A percentile compares a stretch with the other conserved stretches of the same genome.
These are phyloP conservation scores for Chunga burmeisteri DNA, from an alignment of 2,113 vertebrate genomes.

Conservation along the genomic window DNA sequence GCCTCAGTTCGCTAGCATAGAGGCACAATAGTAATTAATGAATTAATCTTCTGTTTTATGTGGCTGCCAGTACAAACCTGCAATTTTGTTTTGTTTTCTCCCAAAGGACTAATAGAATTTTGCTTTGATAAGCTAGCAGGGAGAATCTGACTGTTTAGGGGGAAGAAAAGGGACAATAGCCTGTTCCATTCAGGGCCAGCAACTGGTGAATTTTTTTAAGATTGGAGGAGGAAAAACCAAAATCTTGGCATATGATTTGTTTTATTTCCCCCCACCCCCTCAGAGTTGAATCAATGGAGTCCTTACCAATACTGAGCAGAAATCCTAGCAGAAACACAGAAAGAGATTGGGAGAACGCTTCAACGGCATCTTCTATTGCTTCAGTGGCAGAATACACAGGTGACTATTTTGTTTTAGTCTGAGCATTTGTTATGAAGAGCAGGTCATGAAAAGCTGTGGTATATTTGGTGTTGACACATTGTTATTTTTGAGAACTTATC, in stretches of 20 bases:
- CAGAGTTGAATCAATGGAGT: conserved; percentile 91
- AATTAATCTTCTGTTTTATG: not conserved
- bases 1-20: not conserved
- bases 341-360: conserved; percentile 94
- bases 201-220: not conserved
- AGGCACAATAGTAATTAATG: not conserved
- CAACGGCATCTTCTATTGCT: conserved; percentile 91
- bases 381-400: conserved; percentile 94
- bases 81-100: not conserved
- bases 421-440: not conserved
- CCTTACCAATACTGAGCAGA: conserved; percentile 86
- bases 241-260: not conserved
- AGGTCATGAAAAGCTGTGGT: not conserved
- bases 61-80: not conserved
- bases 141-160: not conserved
- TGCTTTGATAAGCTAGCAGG: not conserved
- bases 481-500: not conserved
- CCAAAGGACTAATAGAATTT: not conserved
- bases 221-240: not conserved
- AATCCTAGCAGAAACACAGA: conserved; percentile 91
- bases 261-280: not conserved
- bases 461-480: not conserved
- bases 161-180: not conserved
- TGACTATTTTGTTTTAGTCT: conserved; percentile 4
- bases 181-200: not conserved